Evolutionary conservation across 2,888 invertebrate genomes (phyloP).

Genomic region (Metacarcinus magister): DNA sequence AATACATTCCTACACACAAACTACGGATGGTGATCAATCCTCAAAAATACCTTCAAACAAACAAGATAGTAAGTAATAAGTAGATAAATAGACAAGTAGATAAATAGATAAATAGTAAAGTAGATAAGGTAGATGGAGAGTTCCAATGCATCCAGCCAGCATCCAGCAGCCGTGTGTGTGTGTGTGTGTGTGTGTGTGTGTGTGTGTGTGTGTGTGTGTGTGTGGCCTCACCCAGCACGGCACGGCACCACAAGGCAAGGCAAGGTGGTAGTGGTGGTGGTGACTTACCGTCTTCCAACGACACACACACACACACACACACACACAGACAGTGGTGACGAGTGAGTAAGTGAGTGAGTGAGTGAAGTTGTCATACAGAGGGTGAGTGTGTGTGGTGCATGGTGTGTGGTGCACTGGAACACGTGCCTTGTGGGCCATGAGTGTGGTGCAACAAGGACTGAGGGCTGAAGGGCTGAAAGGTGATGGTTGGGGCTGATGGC

Average conservation of each 20-base stretch:
- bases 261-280: neutral
- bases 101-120: constrained; percentile 38
- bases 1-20: constrained; percentile 79
- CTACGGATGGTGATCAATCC: constrained; percentile 67
- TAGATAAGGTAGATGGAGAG: neutral
- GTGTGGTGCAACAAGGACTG: neutral
- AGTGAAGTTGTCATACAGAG: neutral
- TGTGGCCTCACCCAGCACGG: too few species aligned
- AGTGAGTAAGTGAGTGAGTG: neutral
- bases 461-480: neutral
- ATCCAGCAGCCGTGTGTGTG: neutral
- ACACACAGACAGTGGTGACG: too few species aligned
- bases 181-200: too few species aligned
- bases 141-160: neutral
- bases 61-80: constrained; percentile 27
- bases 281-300: neutral
- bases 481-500: neutral
- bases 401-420: neutral
- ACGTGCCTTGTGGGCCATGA: neutral
- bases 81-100: neutral
- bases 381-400: neutral
- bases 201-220: too few species aligned
- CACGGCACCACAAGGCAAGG: too few species aligned
- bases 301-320: neutral
- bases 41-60: constrained; percentile 69